Evolutionary conservation across 2,888 invertebrate species (phyloP).

Genomic region (Ectropis crepuscularia): DNA sequence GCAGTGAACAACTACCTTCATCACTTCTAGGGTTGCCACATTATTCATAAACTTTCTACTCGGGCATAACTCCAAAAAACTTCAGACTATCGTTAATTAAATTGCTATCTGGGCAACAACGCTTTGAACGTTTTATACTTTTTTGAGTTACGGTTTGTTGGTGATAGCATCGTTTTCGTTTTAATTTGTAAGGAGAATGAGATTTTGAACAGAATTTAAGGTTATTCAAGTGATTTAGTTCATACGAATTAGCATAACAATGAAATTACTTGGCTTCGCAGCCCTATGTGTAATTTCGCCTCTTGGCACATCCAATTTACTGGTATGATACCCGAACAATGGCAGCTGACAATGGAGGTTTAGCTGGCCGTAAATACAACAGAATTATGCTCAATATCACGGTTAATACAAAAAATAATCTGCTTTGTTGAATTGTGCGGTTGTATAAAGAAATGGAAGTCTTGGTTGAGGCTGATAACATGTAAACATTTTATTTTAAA

Average conservation of each 20-base stretch:
- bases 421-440: constrained; percentile 12
- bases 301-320: constrained; percentile 65
- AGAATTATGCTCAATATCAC: constrained; percentile 43
- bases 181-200: not conserved
- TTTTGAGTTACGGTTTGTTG: no score
- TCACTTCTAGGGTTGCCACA: constrained; percentile 34
- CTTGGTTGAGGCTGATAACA: not conserved
- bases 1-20: constrained; percentile 44
- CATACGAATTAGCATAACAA: constrained; percentile 8
- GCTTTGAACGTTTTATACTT: not conserved
- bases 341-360: constrained; percentile 51
- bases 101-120: not conserved
- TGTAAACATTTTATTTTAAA: no score
- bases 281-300: constrained; percentile 32
- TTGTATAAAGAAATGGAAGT: not conserved
- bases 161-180: not conserved
- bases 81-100: not conserved
- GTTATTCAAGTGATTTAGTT: not conserved
- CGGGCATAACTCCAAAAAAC: not conserved
- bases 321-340: constrained; percentile 57
- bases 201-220: not conserved
- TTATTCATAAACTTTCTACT: not conserved
- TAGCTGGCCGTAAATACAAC: constrained; percentile 48
- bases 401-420: constrained; percentile 38
- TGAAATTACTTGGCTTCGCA: constrained; percentile 9